Base-by-base conservation (phyloP, 2,888 invertebrate genomes). In the Cantharis flavilabris region DNA sequence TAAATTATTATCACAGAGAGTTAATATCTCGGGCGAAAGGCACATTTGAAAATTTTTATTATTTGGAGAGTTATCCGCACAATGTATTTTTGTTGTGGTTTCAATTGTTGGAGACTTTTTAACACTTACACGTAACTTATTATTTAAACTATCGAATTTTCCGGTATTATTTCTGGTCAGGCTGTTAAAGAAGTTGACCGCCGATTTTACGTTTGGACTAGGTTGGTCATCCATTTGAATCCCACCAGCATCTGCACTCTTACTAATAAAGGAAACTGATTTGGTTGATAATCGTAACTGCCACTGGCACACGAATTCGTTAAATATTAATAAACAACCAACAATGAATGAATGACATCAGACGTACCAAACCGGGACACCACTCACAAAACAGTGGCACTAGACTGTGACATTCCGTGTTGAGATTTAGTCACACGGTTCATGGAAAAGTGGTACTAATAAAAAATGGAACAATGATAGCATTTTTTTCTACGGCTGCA, bases 101-200 rank as follows among this genome's bases (percentile, higher is more conserved):
- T 23, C 72, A 23, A 23, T 20, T 10, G 72, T 63, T 63, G 26
- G 9, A 3, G 64, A n/a, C 7, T 72, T 18, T 62, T 16, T 16
- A 1, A 26, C 30, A 28, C 33, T 16, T 62, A 13, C 62, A 9
- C n/a, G 5, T 1, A 13, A 49, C 49, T n/a, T n/a, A n/a, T n/a
- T 49, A 49, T 49, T 49, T 49, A 49, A 49, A 49, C 13, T n/a
- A 49, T 49, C 49, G 2, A n/a, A 49, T 49, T 49, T 67, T 20
- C 20, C 20, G 9, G 3, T 20, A 33, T 69, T 73, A n/a, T 9
- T 73, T 69, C 71, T 77, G 5, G 75, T 81, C 4, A 81, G 77
- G 62, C 70, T 81, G 49, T 81, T 81, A 67, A 81, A 81, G 70
- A 81, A 81, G 30, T 77, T 76, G 14, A 81, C 80, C 2, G 80